phyloP scores from a whole-genome alignment of 2,797 vertebrate genomes.

The Rhinoraja longicauda region DNA sequence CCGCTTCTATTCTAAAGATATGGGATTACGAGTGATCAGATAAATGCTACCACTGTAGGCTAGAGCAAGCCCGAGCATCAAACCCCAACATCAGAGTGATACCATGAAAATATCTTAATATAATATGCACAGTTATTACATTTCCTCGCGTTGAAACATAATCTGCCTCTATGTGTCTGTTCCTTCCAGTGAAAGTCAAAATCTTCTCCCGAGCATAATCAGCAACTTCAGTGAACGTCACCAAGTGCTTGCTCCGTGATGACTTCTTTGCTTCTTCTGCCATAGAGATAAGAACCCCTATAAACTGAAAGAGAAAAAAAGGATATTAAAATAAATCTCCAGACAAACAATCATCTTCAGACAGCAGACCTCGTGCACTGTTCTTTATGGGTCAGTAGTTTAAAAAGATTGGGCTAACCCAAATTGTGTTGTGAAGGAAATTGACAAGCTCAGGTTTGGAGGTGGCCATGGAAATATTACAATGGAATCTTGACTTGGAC shows the following conservation, averaged over 20 bases:
- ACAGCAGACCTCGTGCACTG: not conserved
- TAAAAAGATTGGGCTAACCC: not conserved
- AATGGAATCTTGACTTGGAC: not conserved
- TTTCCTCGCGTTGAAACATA: conserved; percentile 6
- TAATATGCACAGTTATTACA: conserved; percentile 51
- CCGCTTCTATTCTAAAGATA: not conserved
- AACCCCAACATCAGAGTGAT: not conserved
- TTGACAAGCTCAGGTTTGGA: not conserved
- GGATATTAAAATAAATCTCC: not conserved
- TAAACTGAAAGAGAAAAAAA: conserved; percentile 50
- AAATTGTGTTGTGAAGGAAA: not conserved
- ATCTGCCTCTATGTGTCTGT: conserved; percentile 26
- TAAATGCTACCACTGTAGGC: not conserved
- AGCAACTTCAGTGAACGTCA: conserved; percentile 52
- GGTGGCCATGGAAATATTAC: not conserved
- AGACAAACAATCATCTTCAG: not conserved
- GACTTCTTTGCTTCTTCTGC: conserved; percentile 51
- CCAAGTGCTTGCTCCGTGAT: conserved; percentile 45
- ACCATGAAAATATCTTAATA: not conserved
- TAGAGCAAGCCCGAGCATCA: not conserved
- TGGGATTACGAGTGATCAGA: not conserved
- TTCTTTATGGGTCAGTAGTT: not conserved
- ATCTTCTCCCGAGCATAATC: conserved; percentile 45
- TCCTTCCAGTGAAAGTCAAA: conserved; percentile 46
- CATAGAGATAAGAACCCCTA: conserved; percentile 45